Percentiles rank a stretch among this genome's conserved stretches.
Conservation (phyloP, 2,888 invertebrate genomes). For the Microdon myrmicae region DNA sequence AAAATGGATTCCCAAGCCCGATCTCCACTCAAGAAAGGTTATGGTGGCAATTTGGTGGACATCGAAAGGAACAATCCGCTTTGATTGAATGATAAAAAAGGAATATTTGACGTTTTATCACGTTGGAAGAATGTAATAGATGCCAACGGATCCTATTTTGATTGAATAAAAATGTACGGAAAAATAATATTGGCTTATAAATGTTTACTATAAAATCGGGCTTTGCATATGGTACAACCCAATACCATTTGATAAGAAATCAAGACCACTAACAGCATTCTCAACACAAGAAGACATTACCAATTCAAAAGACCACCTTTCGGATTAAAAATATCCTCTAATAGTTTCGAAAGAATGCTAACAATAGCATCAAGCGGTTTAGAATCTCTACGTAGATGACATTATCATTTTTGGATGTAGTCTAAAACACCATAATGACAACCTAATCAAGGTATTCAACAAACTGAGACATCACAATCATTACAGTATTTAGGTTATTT, state of each 20-base stretch:
- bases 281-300: constrained; percentile 31
- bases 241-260: constrained; percentile 21
- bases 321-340: constrained; percentile 41
- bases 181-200: no score
- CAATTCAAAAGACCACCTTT: constrained; percentile 46
- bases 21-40: no score
- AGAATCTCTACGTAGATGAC: constrained; percentile 48
- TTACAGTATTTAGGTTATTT: constrained; percentile 45
- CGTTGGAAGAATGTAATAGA: no score
- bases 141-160: no score
- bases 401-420: constrained; percentile 48
- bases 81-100: no score
- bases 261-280: constrained; percentile 40
- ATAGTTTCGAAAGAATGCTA: constrained; percentile 47
- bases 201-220: no score
- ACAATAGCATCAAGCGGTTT: constrained; percentile 39
- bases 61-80: no score
- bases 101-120: no score
- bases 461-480: constrained; percentile 29
- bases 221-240: no score
- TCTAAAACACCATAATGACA: constrained; percentile 35
- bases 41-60: no score
- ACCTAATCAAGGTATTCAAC: constrained; percentile 22
- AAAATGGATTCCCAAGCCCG: no score
- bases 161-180: no score